Evolutionary conservation across 2,888 invertebrate species (phyloP).

Genomic region (Notocelia uddmanniana): DNA sequence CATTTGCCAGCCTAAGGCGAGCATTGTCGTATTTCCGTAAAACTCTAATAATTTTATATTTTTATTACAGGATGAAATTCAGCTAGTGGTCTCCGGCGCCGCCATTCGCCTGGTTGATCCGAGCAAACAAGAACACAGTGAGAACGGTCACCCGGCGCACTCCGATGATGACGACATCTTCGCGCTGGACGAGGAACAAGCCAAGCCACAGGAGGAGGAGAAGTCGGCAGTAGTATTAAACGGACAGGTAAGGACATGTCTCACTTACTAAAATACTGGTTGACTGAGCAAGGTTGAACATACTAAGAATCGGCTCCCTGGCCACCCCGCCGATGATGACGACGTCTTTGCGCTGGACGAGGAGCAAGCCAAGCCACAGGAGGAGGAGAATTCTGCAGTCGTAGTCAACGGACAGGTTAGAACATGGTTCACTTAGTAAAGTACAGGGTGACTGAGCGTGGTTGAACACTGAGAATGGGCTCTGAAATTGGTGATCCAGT

Average conservation of each 20-base stretch:
- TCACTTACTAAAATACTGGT: not conserved
- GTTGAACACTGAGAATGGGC: too few species aligned
- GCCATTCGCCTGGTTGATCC: conserved; percentile 87
- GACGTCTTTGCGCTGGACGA: too few species aligned
- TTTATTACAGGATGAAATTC: conserved; percentile 87
- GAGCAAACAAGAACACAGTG: conserved; percentile 50
- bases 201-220: conserved; percentile 62
- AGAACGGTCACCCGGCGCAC: conserved; percentile 47
- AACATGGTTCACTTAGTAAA: too few species aligned
- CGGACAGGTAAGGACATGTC: conserved; percentile 58
- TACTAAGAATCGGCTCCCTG: too few species aligned
- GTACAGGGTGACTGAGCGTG: too few species aligned
- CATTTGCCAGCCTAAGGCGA: too few species aligned
- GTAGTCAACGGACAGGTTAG: too few species aligned
- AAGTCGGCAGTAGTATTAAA: conserved; percentile 53
- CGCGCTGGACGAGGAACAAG: conserved; percentile 91
- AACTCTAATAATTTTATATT: not conserved
- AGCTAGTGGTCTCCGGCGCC: conserved; percentile 90
- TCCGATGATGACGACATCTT: conserved; percentile 90
- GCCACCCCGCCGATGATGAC: too few species aligned
- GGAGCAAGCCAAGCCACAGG: too few species aligned
- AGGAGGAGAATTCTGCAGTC: too few species aligned
- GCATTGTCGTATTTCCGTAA: too few species aligned
- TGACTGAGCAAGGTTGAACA: too few species aligned
- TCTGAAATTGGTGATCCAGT: not conserved